phyloP scores from a whole-genome alignment of 2,797 vertebrate species.

The Lagodon rhomboides region DNA sequence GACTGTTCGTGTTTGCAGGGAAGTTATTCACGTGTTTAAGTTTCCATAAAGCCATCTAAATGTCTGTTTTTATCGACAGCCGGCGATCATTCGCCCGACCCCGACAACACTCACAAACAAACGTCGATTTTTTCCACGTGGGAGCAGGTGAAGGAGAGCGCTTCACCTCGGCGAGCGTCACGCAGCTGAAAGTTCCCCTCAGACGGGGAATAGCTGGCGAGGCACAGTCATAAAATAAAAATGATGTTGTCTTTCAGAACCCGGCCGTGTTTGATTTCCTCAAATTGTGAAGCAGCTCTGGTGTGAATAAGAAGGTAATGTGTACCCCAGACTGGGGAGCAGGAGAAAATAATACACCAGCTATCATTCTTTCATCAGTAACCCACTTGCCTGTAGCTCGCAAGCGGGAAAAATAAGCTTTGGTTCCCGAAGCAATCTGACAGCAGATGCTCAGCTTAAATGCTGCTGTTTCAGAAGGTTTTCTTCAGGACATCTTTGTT shows the following conservation, averaged over 20 bases:
- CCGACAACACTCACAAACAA: slow-evolving; percentile 2
- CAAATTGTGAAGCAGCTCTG: slow-evolving; percentile 59
- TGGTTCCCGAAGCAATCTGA: slow-evolving; percentile 23
- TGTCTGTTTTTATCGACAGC: not conserved
- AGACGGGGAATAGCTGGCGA: slow-evolving; percentile 48
- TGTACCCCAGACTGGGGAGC: slow-evolving; percentile 36
- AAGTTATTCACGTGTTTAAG: slow-evolving; percentile 25
- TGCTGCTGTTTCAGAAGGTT: slow-evolving; percentile 14
- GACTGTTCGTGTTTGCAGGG: not conserved
- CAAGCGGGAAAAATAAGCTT: slow-evolving; percentile 36
- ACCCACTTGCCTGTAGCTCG: slow-evolving; percentile 27
- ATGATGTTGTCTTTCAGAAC: slow-evolving; percentile 64
- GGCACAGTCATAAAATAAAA: slow-evolving; percentile 66
- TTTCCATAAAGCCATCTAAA: not conserved
- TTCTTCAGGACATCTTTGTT: not conserved
- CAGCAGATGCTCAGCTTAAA: slow-evolving; percentile 35
- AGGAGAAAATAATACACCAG: slow-evolving; percentile 46
- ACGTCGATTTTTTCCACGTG: not conserved
- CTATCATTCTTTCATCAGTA: slow-evolving; percentile 55
- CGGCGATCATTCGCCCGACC: not conserved
- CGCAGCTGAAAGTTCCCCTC: slow-evolving; percentile 41
- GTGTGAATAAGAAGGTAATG: slow-evolving; percentile 56
- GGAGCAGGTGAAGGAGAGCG: not conserved
- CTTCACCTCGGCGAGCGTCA: slow-evolving; percentile 40
- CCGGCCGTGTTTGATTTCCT: slow-evolving; percentile 61